phyloP scores from a whole-genome alignment of 2,113 vertebrate species.

The Antigone vipio region DNA sequence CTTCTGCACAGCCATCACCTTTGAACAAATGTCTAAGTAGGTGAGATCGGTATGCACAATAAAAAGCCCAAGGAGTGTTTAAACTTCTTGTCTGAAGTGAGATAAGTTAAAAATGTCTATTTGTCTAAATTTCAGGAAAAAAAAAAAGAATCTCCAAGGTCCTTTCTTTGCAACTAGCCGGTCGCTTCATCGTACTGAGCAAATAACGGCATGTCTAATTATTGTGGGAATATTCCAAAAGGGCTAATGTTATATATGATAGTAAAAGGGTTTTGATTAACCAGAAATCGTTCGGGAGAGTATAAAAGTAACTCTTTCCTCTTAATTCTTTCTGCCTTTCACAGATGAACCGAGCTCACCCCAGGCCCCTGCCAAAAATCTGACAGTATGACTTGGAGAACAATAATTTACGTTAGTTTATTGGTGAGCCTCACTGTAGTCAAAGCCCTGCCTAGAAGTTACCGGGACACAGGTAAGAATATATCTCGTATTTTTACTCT shows the following conservation, averaged over 20 bases:
- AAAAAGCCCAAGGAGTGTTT: conserved; percentile 23
- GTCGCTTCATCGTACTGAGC: neutral
- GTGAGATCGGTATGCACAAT: neutral
- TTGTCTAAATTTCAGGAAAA: neutral
- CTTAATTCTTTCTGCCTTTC: neutral
- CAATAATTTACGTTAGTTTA: neutral
- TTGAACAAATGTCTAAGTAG: neutral
- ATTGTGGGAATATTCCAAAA: neutral
- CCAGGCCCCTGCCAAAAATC: neutral
- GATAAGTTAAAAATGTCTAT: conserved; percentile 2
- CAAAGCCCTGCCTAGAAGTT: conserved; percentile 41
- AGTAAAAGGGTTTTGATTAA: conserved; percentile 20
- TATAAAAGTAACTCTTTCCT: neutral
- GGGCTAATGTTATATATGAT: neutral
- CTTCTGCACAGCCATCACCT: neutral
- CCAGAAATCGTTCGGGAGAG: neutral
- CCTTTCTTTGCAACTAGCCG: neutral
- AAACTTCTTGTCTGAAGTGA: neutral
- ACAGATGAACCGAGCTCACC: neutral
- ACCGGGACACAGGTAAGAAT: conserved; percentile 45
- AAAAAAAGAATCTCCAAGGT: neutral
- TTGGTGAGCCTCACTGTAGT: neutral
- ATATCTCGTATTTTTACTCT: neutral
- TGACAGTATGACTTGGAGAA: conserved; percentile 19
- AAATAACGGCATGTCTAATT: neutral